A percentile compares a stretch with the other conserved stretches of the same genome.
These are phyloP conservation scores for Larimichthys crocea DNA, from an alignment of 2,113 vertebrate species.

Conservation along the genomic window DNA sequence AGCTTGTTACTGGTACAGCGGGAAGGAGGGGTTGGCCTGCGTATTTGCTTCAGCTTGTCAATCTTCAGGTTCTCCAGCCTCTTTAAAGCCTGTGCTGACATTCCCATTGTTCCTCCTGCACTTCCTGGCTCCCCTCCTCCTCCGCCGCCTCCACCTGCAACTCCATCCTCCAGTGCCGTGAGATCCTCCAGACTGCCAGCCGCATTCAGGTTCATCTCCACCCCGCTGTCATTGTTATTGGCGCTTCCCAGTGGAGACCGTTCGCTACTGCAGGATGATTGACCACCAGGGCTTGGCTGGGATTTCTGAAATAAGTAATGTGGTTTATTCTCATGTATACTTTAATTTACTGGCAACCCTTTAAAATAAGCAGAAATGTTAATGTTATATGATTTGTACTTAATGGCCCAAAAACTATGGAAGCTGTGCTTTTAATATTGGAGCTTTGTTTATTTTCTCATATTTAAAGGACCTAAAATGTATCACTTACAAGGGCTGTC, in stretches of 20 bases:
- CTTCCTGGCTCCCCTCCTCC: slow-evolving; percentile 73
- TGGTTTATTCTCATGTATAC: neutral
- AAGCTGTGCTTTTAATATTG: neutral
- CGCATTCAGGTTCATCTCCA: slow-evolving; percentile 95
- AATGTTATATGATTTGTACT: neutral
- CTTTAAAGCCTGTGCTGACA: slow-evolving; percentile 90
- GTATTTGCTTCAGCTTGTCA: slow-evolving; percentile 93
- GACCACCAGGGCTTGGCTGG: slow-evolving; percentile 93
- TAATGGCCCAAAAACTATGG: too few species aligned
- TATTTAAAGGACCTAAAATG: neutral
- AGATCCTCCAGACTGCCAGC: slow-evolving; percentile 95
- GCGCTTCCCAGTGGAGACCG: slow-evolving; percentile 94
- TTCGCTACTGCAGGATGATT: slow-evolving; percentile 97
- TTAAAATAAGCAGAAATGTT: neutral
- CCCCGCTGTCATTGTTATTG: slow-evolving; percentile 97
- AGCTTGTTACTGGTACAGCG: slow-evolving; percentile 86
- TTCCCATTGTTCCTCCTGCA: slow-evolving; percentile 84
- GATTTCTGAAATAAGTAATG: slow-evolving; percentile 87
- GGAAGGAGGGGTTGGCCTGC: slow-evolving; percentile 82
- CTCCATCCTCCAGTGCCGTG: slow-evolving; percentile 91
- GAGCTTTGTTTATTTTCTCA: neutral
- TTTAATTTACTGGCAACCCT: neutral
- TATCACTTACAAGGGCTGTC: slow-evolving; percentile 84
- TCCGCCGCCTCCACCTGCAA: slow-evolving; percentile 76
- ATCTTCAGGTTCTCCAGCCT: slow-evolving; percentile 95